Percentiles rank a stretch among this genome's conserved stretches.
phyloP scores from a whole-genome alignment of 1,140 invertebrate species.

The Orussus abietinus region DNA sequence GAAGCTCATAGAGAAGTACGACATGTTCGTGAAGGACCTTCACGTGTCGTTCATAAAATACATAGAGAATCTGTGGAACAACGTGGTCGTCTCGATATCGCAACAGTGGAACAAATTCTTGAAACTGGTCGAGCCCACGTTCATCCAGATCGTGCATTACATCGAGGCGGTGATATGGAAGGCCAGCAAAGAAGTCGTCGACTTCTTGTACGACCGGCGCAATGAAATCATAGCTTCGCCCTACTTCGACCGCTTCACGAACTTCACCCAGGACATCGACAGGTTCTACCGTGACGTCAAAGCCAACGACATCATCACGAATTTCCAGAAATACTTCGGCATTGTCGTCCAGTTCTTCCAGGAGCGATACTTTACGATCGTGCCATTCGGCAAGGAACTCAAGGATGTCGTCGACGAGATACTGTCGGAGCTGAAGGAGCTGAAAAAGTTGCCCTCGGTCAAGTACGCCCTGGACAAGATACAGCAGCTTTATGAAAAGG shows the following conservation, averaged over 20 bases:
- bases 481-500: constrained; percentile 33
- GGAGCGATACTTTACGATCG: constrained; percentile 68
- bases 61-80: constrained; percentile 68
- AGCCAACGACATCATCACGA: constrained; percentile 67
- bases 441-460: constrained; percentile 67
- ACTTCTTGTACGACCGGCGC: constrained; percentile 74
- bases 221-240: constrained; percentile 75
- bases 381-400: constrained; percentile 75
- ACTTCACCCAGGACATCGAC: constrained; percentile 76
- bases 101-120: constrained; percentile 69
- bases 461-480: constrained; percentile 57
- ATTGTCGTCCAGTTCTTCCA: constrained; percentile 66
- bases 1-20: constrained; percentile 68
- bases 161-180: constrained; percentile 69
- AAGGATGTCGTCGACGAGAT: constrained; percentile 69
- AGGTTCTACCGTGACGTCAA: constrained; percentile 71
- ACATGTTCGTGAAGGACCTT: constrained; percentile 71
- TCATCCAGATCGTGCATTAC: constrained; percentile 72
- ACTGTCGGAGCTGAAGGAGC: constrained; percentile 62
- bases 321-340: constrained; percentile 70
- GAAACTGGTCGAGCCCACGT: constrained; percentile 69
- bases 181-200: constrained; percentile 67
- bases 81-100: constrained; percentile 57
- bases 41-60: constrained; percentile 74
- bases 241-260: constrained; percentile 72